Evolutionary conservation across 2,113 vertebrate genomes (phyloP), one percentile per base, ranked within the genome.

Genomic region (Herpailurus yagouaroundi): DNA sequence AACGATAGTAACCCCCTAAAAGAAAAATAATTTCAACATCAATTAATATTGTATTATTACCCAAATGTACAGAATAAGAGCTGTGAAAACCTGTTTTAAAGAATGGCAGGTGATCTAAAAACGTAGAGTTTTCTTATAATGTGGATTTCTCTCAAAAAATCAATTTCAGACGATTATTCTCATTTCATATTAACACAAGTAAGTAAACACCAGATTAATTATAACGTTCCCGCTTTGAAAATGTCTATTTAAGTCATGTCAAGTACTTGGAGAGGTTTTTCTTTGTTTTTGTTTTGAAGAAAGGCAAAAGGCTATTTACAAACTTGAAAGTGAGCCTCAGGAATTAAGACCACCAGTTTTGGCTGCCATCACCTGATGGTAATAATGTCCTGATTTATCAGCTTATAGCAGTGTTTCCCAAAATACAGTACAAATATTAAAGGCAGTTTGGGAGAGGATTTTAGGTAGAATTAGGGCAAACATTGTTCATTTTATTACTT

Each of bases 1-100:
- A 96, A 99, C 99, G 27, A 99, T 99, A 38, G 99, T 99, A 45
- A 99, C 99, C 73, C 99, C 99, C 99, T 99, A 96, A 29, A 69
- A 85, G 77, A 41, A 69, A 85, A 95, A 93, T 38, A 80, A 95
- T 94, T 90, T 97, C 27, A 97, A 93, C 45, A 33, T 21, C 55
- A 93, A 14, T 76, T 93, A 97, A 91, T 64, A 95, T 5, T 94
- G 45, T 76, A 50, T 29, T 4, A 76, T 82, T 64, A 86, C 4
- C 41, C 41, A 94, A 83, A 96, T 50, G 69, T 74, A 90, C 19
- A 95, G 19, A 82, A 63, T 13, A 16, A 74, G 50, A 80, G 12
- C 45, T 87, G 5, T 31, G 33, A 83, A 88, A 88, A 15, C 31
- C 45, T 81, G 18, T 64, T 82, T 96, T 76, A 92, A 93, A 33